A percentile compares a stretch with the other conserved stretches of the same genome.
These are phyloP conservation scores for Dicyrtomina minuta DNA, from an alignment of 2,888 invertebrate species.

Conservation along the genomic window DNA sequence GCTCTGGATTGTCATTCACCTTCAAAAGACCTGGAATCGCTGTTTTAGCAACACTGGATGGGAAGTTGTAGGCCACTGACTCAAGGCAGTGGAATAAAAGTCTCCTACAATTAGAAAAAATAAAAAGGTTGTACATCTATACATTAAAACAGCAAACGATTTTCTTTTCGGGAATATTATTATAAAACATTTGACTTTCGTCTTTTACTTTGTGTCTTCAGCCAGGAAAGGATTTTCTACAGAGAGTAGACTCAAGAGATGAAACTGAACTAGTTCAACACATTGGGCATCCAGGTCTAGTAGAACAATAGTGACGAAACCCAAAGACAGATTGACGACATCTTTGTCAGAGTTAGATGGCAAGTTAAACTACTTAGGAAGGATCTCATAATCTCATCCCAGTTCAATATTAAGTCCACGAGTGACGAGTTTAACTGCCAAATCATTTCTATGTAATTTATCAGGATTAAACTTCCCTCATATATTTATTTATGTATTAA, in stretches of 20 bases:
- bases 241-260: slow-evolving; percentile 22
- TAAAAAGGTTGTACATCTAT: too few species aligned
- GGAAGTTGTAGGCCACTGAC: background rate
- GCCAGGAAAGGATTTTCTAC: slow-evolving; percentile 6
- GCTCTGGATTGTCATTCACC: background rate
- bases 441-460: too few species aligned
- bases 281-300: slow-evolving; percentile 11
- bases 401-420: slow-evolving; percentile 29
- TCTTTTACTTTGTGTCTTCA: slow-evolving; percentile 13
- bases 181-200: too few species aligned
- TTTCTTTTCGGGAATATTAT: too few species aligned
- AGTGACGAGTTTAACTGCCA: too few species aligned
- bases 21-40: background rate
- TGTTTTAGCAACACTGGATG: background rate
- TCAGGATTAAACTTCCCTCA: too few species aligned
- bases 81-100: slow-evolving; percentile 18
- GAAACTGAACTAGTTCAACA: slow-evolving; percentile 11
- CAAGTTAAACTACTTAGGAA: slow-evolving; percentile 44
- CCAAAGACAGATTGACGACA: slow-evolving; percentile 35
- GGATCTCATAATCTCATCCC: slow-evolving; percentile 50
- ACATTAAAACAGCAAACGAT: background rate
- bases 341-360: slow-evolving; percentile 42
- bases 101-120: too few species aligned
- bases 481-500: too few species aligned
- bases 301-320: slow-evolving; percentile 28